phyloP scores from a whole-genome alignment of 2,113 vertebrate species.

The Symphodus melops region DNA sequence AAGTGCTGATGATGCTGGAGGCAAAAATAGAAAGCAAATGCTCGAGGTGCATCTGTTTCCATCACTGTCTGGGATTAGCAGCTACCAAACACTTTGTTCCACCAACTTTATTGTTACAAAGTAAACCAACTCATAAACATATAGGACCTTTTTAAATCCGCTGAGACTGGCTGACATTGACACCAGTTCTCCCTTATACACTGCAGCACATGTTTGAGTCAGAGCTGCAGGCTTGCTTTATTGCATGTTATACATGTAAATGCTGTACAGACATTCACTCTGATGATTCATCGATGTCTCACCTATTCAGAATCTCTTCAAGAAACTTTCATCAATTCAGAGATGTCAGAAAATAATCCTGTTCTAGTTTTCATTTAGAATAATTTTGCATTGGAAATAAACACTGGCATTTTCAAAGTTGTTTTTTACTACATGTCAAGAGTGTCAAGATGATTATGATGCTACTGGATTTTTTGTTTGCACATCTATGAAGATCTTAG shows the following conservation, averaged over 20 bases:
- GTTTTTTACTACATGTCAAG: too few species aligned
- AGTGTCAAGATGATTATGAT: too few species aligned
- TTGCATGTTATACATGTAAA: constrained; percentile 26
- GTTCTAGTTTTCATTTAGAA: too few species aligned
- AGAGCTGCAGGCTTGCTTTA: constrained; percentile 29
- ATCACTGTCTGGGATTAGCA: constrained; percentile 52
- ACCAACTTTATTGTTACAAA: constrained; percentile 42
- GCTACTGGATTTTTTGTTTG: too few species aligned
- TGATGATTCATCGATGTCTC: constrained; percentile 21
- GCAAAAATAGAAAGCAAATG: constrained; percentile 69
- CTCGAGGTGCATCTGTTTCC: constrained; percentile 64
- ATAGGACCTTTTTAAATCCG: constrained; percentile 10
- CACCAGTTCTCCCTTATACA: constrained; percentile 21
- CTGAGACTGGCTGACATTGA: neutral
- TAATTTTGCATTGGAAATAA: too few species aligned
- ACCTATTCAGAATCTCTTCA: neutral
- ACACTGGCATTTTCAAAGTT: too few species aligned
- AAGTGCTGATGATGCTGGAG: constrained; percentile 67
- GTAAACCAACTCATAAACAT: constrained; percentile 13
- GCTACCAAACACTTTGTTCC: constrained; percentile 60
- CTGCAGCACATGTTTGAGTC: constrained; percentile 2
- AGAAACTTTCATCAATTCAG: too few species aligned
- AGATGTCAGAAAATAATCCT: neutral
- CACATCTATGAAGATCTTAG: too few species aligned
- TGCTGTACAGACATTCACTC: constrained; percentile 23